Percentiles rank a stretch among this genome's conserved stretches.
Evolutionary conservation across 2,888 invertebrate species (phyloP).

Genomic region (Neria commutata): DNA sequence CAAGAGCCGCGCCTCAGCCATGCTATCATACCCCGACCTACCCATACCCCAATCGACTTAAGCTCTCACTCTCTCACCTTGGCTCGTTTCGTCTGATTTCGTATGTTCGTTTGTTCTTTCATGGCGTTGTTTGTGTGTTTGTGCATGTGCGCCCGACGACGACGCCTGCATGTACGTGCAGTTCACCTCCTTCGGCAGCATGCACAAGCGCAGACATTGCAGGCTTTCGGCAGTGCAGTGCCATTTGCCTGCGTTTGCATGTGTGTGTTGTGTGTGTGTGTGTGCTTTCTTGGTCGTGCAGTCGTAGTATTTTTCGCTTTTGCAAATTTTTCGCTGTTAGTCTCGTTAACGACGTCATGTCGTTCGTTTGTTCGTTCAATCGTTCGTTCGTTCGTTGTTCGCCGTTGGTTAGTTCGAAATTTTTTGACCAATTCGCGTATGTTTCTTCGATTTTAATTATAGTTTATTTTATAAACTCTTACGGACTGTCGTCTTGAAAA

Average conservation of each 20-base stretch:
- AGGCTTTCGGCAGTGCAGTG: slow-evolving; percentile 23
- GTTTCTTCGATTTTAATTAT: too few relatives aligned
- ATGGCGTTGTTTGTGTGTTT: not conserved
- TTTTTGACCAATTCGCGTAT: too few relatives aligned
- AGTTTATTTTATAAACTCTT: too few relatives aligned
- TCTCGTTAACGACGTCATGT: slow-evolving; percentile 57
- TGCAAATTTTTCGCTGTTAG: slow-evolving; percentile 52
- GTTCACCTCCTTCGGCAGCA: not conserved
- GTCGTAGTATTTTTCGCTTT: slow-evolving; percentile 56
- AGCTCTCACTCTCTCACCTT: slow-evolving; percentile 36
- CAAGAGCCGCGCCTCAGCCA: slow-evolving; percentile 23
- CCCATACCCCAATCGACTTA: slow-evolving; percentile 59
- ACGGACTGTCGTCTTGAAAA: too few relatives aligned
- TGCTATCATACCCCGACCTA: slow-evolving; percentile 58
- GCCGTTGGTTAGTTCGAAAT: too few relatives aligned
- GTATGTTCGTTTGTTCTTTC: slow-evolving; percentile 6
- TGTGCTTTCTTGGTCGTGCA: slow-evolving; percentile 6
- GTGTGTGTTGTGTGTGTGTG: slow-evolving; percentile 11
- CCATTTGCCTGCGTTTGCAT: slow-evolving; percentile 7
- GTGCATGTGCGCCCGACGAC: not conserved
- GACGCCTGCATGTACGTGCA: not conserved
- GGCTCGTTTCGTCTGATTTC: too few relatives aligned
- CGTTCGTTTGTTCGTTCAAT: slow-evolving; percentile 46
- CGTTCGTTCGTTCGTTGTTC: slow-evolving; percentile 11
- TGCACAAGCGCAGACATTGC: slow-evolving; percentile 26